Base-by-base conservation (phyloP, 2,113 vertebrate genomes). In the Loxodonta africana region DNA sequence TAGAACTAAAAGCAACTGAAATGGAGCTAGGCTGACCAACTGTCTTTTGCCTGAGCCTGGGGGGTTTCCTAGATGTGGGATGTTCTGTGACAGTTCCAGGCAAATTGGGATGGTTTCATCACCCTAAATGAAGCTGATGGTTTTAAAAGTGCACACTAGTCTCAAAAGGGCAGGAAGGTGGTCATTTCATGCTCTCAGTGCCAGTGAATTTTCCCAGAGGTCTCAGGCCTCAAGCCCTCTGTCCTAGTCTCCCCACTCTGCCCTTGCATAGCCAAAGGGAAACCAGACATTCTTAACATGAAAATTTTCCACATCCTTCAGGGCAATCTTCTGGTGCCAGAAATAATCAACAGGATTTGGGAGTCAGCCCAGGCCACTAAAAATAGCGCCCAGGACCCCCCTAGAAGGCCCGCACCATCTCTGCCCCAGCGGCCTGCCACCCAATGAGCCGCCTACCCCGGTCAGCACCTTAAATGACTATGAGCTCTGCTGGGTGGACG, bases 271-370 rank as follows among this genome's bases (percentile, higher is more conserved):
- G 97, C 76, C 85, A 95, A 95, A 97, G 97, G 85, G 63, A 96
- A 76, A 60, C 48, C 63, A 73, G 97, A 96, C 96, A 77, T 97
- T 95, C 98, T 98, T 95, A 63, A 93, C 63, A 95, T n/a, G 67
- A 96, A 98, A 97, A 97, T 73, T 96, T 97, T 97, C 96, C 76
- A 37, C 78, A 83, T 96, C 98, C 98, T 98, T 98, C 97, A 95
- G 98, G 98, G 97, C 97, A 96, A 98, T 98, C 96, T 85, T 96
- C 97, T 98, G 87, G 91, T 97, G 97, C 97, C 98, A 98, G 97
- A 96, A 99, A 99, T 98, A 98, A 89, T 83, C 48, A 1, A 3
- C 95, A 98, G 97, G 92, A 83, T 98, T 98, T 99, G 98, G 98
- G 98, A 98, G 84, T 85, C 95, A 96, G 98, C 98, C 98, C 97